Conservation (phyloP, 2,113 vertebrate species). For the Toxotes jaculatrix region DNA sequence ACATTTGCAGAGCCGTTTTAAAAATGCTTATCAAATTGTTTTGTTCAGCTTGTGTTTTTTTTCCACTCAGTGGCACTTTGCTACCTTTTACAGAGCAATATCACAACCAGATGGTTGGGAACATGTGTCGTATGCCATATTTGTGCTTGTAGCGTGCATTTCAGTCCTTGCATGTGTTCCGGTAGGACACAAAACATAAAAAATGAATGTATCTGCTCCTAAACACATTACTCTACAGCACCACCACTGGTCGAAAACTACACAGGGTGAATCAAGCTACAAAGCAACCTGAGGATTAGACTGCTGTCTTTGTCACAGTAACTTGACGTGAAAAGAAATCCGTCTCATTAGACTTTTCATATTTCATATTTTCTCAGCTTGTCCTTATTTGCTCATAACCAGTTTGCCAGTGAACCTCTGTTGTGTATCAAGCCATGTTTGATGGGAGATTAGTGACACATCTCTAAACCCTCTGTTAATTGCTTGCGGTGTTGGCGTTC, state of each 20-base stretch:
- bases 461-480: conserved; percentile 1
- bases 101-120: not conserved
- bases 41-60: not conserved
- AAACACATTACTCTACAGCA: not conserved
- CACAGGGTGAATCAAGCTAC: not conserved
- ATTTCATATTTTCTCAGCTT: not conserved
- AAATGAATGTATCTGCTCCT: not conserved
- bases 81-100: too few relatives aligned
- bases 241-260: not conserved
- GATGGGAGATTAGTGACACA: not conserved
- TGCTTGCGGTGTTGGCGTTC: not conserved
- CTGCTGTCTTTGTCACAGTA: too few relatives aligned
- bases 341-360: not conserved
- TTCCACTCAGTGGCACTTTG: not conserved
- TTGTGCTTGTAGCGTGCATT: too few relatives aligned
- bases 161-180: not conserved
- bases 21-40: not conserved
- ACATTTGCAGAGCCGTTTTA: not conserved
- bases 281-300: not conserved
- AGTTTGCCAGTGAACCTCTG: not conserved
- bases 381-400: not conserved
- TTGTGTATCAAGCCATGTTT: not conserved
- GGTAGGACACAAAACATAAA: not conserved
- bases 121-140: not conserved
- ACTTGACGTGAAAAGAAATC: not conserved